Percentiles rank a stretch among this genome's conserved stretches.
Evolutionary conservation across 2,113 vertebrate genomes (phyloP).

Genomic region (Blennius ocellaris): DNA sequence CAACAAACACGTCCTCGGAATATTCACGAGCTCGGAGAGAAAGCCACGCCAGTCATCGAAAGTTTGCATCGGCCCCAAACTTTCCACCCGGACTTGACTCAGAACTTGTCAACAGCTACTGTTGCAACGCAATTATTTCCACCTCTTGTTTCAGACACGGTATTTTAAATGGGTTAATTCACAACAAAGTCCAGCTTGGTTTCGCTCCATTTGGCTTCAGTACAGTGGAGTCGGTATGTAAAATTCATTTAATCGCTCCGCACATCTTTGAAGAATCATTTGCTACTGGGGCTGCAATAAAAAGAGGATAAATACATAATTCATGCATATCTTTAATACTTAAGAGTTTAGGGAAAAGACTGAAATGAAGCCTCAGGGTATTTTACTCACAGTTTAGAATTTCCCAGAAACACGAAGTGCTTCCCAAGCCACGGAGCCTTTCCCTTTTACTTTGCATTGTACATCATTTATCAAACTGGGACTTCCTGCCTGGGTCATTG

Average conservation of each 20-base stretch:
- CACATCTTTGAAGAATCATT: background rate
- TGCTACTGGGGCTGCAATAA: background rate
- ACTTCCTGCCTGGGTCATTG: background rate
- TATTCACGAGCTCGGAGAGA: slow-evolving; percentile 4
- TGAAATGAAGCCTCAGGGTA: slow-evolving; percentile 10
- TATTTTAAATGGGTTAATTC: background rate
- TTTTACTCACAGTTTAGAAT: slow-evolving; percentile 10
- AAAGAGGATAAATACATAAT: slow-evolving; percentile 18
- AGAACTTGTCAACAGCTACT: background rate
- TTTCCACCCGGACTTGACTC: too few species aligned
- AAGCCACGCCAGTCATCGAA: background rate
- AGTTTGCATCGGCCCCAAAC: background rate
- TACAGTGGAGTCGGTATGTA: background rate
- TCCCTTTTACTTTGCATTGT: background rate
- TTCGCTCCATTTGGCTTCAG: background rate
- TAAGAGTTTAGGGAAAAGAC: background rate
- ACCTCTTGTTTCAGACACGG: too few species aligned
- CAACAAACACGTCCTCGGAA: slow-evolving; percentile 14
- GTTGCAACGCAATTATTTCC: background rate
- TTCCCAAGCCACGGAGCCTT: background rate
- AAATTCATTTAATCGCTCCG: background rate
- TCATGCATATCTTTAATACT: background rate
- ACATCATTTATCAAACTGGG: slow-evolving; percentile 26
- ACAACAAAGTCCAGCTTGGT: background rate
- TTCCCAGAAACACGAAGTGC: background rate